A percentile compares a stretch with the other conserved stretches of the same genome.
phyloP scores from a whole-genome alignment of 1,140 invertebrate genomes.

The Oedothorax gibbosus region DNA sequence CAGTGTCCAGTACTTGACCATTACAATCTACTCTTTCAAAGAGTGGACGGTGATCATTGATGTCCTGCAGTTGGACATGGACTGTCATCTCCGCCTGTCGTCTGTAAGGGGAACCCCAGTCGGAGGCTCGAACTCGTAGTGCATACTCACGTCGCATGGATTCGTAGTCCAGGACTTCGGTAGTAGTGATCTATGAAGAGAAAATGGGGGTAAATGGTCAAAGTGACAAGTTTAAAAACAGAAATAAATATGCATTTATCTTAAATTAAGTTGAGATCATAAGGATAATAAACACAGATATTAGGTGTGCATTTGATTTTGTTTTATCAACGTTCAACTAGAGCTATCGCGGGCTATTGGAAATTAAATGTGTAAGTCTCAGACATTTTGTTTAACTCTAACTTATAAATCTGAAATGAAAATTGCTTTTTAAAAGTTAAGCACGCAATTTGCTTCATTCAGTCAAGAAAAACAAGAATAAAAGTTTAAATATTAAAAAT shows the following conservation, averaged over 20 bases:
- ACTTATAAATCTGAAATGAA: too few relatives aligned
- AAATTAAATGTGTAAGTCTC: too few relatives aligned
- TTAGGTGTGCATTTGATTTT: too few relatives aligned
- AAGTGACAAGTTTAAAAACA: neutral
- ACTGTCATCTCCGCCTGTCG: constrained; percentile 89
- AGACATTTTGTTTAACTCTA: too few relatives aligned
- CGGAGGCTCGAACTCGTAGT: constrained; percentile 87
- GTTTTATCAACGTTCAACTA: too few relatives aligned
- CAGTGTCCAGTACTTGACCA: constrained; percentile 83
- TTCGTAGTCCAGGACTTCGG: constrained; percentile 88
- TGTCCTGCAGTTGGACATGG: constrained; percentile 82
- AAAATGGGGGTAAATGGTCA: neutral
- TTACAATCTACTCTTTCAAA: constrained; percentile 79
- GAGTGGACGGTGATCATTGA: constrained; percentile 94
- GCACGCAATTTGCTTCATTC: too few relatives aligned
- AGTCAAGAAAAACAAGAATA: too few relatives aligned
- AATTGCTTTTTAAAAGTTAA: too few relatives aligned
- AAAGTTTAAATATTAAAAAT: too few relatives aligned
- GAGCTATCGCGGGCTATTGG: too few relatives aligned
- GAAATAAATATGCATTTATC: neutral
- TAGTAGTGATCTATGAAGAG: constrained; percentile 83
- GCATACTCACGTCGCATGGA: constrained; percentile 83
- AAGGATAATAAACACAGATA: too few relatives aligned
- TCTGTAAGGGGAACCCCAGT: constrained; percentile 92
- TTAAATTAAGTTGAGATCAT: too few relatives aligned